These are phyloP conservation scores for Aphaenogaster floridana DNA, from an alignment of 1,140 invertebrate species.

Conservation along the genomic window DNA sequence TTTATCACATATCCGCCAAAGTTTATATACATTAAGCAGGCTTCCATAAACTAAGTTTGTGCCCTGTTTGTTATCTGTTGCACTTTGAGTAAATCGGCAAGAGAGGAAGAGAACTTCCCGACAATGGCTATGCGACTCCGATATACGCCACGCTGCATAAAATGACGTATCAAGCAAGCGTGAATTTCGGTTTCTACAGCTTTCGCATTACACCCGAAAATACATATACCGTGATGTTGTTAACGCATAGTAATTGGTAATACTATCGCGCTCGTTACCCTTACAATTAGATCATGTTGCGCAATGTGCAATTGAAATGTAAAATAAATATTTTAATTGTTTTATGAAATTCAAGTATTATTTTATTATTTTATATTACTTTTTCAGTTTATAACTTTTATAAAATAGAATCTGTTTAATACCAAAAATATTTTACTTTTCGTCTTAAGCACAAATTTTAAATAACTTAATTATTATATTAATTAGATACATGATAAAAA, in stretches of 20 bases:
- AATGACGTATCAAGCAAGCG: conserved; percentile 48
- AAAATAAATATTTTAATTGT: not conserved
- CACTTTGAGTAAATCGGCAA: conserved; percentile 42
- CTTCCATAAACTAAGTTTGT: conserved; percentile 49
- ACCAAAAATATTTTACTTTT: not conserved
- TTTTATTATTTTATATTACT: not conserved
- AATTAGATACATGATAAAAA: not conserved
- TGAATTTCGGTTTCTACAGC: conserved; percentile 51
- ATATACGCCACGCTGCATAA: conserved; percentile 30
- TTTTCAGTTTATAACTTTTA: conserved; percentile 3
- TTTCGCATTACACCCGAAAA: conserved; percentile 35
- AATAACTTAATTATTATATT: not conserved
- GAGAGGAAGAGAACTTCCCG: conserved; percentile 21
- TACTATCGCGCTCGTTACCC: not conserved
- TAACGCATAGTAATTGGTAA: conserved; percentile 36
- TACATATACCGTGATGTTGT: not conserved
- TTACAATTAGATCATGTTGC: too few species aligned
- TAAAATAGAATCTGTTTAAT: not conserved
- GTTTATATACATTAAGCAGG: conserved; percentile 43
- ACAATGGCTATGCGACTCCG: conserved; percentile 44
- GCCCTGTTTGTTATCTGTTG: conserved; percentile 53
- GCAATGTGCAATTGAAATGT: conserved; percentile 6
- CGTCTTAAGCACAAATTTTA: not conserved
- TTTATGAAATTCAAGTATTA: not conserved
- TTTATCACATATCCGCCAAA: conserved; percentile 53